phyloP scores from a whole-genome alignment of 2,797 vertebrate species.

The Catharus ustulatus region DNA sequence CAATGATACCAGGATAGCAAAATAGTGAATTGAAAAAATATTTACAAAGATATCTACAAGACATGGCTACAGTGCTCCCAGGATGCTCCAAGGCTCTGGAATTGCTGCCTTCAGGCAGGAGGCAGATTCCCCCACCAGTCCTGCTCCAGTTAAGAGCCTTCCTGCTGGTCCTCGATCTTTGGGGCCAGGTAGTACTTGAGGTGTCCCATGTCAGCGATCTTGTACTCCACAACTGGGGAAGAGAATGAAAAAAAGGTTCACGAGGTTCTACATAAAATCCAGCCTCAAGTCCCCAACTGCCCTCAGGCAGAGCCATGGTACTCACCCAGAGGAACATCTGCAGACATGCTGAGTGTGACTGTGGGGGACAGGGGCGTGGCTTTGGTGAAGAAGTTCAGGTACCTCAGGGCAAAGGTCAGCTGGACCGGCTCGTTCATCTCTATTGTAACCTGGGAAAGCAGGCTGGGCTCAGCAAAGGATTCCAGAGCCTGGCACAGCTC shows the following conservation, averaged over 20 bases:
- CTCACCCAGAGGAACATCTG: conserved; percentile 95
- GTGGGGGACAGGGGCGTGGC: conserved; percentile 94
- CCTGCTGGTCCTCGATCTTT: conserved; percentile 90
- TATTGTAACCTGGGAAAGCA: conserved; percentile 85
- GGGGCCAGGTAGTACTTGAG: conserved; percentile 95
- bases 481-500: background rate
- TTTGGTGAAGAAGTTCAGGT: conserved; percentile 98
- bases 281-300: rapidly evolving
- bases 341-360: conserved; percentile 97
- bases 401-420: conserved; percentile 94
- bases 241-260: background rate
- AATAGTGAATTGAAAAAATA: conserved; percentile 50
- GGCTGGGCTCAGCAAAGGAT: background rate
- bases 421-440: conserved; percentile 98
- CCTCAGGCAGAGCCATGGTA: background rate
- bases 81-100: background rate
- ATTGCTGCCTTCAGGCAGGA: background rate
- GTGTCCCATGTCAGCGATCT: conserved; percentile 96
- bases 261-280: background rate
- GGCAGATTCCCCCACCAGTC: background rate
- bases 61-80: conserved; percentile 33
- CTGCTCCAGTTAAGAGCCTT: conserved; percentile 75
- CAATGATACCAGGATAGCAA: background rate
- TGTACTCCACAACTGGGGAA: conserved; percentile 91
- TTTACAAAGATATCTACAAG: conserved; percentile 82